phyloP scores from a whole-genome alignment of 2,888 invertebrate genomes.

The Himalopsyche kuldschensis region DNA sequence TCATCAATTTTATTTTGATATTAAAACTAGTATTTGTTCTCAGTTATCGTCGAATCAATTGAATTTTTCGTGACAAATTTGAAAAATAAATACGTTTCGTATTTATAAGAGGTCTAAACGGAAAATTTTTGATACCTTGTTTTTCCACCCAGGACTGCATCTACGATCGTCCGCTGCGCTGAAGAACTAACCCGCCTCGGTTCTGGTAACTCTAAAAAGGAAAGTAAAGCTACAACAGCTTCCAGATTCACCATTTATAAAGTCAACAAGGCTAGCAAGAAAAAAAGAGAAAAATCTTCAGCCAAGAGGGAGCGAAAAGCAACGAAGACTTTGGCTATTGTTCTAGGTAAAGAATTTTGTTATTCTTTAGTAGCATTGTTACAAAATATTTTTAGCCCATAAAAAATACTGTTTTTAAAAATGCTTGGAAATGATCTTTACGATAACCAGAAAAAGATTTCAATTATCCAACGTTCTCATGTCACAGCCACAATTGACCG shows the following conservation, averaged over 20 bases:
- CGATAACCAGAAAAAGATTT: too few relatives aligned
- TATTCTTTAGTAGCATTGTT: too few relatives aligned
- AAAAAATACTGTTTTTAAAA: too few relatives aligned
- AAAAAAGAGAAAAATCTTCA: conserved; percentile 91
- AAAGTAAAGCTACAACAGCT: conserved; percentile 69
- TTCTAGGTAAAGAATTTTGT: conserved; percentile 94
- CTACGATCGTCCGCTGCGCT: conserved; percentile 51
- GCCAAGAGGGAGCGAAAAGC: conserved; percentile 96
- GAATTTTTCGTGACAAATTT: too few relatives aligned
- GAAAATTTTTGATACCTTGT: not conserved
- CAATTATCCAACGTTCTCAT: too few relatives aligned
- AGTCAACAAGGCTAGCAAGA: conserved; percentile 91
- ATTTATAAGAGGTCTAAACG: not conserved
- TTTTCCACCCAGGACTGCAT: conserved; percentile 59
- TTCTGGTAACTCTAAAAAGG: conserved; percentile 65
- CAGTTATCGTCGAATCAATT: too few relatives aligned
- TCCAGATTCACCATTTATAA: conserved; percentile 89
- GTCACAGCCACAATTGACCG: too few relatives aligned
- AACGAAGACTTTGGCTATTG: conserved; percentile 97
- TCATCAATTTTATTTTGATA: too few relatives aligned
- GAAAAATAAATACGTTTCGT: too few relatives aligned
- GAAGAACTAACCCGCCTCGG: conserved; percentile 38
- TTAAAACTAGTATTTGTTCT: too few relatives aligned
- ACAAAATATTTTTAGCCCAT: too few relatives aligned
- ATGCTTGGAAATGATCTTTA: too few relatives aligned